phyloP scores from a whole-genome alignment of 2,888 invertebrate species.

The Cybosia mesomella region DNA sequence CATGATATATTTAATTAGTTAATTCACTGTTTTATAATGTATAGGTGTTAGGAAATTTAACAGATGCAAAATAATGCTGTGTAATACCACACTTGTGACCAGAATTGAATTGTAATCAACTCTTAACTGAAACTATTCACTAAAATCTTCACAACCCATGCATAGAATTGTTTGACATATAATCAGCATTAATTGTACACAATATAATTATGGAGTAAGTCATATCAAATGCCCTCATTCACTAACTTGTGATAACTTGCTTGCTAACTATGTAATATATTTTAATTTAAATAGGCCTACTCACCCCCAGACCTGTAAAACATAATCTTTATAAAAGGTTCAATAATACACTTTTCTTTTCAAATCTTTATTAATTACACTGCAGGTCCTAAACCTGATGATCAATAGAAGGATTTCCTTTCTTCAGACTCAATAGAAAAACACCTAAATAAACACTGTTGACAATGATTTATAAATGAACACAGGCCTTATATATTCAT shows the following conservation, averaged over 20 bases:
- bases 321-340: conserved; percentile 47
- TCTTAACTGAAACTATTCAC: conserved; percentile 14
- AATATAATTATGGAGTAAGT: conserved; percentile 47
- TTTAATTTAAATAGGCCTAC: conserved; percentile 44
- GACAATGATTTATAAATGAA: conserved; percentile 14
- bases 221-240: conserved; percentile 64
- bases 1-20: conserved; percentile 26
- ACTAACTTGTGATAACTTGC: conserved; percentile 26
- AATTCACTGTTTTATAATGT: not conserved
- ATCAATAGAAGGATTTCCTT: conserved; percentile 18
- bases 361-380: conserved; percentile 63
- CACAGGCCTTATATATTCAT: not conserved
- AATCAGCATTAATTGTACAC: conserved; percentile 54
- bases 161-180: conserved; percentile 61
- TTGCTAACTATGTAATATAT: conserved; percentile 32
- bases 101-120: not conserved
- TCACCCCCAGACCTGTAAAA: conserved; percentile 51
- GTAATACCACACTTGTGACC: not conserved
- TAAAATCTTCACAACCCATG: conserved; percentile 35
- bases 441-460: conserved; percentile 28
- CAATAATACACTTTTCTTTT: conserved; percentile 67
- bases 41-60: not conserved
- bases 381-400: conserved; percentile 38
- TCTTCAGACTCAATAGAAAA: conserved; percentile 12
- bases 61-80: not conserved